These are phyloP conservation scores for Odontomachus brunneus DNA, from an alignment of 1,140 invertebrate species.

Conservation along the genomic window DNA sequence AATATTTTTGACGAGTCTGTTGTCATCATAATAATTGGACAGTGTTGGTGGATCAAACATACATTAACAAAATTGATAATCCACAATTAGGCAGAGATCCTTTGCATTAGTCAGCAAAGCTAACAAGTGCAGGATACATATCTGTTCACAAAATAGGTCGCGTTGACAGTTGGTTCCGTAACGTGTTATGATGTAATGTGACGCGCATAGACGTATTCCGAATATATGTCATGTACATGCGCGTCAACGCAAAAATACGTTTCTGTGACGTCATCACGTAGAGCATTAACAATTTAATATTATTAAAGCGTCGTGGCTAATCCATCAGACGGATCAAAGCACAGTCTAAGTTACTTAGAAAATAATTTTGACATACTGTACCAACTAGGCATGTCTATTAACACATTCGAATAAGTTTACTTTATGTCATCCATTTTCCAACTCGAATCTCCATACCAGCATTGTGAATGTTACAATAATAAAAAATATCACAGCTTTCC, in stretches of 20 bases:
- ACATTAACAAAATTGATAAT: constrained; percentile 68
- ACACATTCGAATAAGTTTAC: background rate
- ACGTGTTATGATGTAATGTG: constrained; percentile 4
- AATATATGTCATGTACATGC: background rate
- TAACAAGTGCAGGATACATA: constrained; percentile 20
- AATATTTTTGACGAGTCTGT: constrained; percentile 11
- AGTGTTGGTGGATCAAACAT: constrained; percentile 23
- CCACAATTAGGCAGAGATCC: constrained; percentile 30
- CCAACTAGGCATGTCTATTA: constrained; percentile 31
- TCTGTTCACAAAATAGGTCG: constrained; percentile 44
- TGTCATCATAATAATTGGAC: constrained; percentile 49
- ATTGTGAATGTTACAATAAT: background rate
- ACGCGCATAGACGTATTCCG: constrained; percentile 13
- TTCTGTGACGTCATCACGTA: background rate
- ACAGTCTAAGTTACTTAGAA: constrained; percentile 55
- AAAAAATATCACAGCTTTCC: background rate
- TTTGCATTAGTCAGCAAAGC: constrained; percentile 24
- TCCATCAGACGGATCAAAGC: constrained; percentile 72
- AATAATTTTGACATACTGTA: constrained; percentile 43
- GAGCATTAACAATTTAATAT: constrained; percentile 60
- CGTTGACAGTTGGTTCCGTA: background rate
- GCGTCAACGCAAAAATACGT: constrained; percentile 28
- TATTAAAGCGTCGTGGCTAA: constrained; percentile 65
- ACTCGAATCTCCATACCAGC: too few species aligned
- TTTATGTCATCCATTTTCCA: background rate